Evolutionary conservation across 2,113 vertebrate species (phyloP), one percentile per base, ranked within the genome.

Genomic region (Thamnaconus septentrionalis): DNA sequence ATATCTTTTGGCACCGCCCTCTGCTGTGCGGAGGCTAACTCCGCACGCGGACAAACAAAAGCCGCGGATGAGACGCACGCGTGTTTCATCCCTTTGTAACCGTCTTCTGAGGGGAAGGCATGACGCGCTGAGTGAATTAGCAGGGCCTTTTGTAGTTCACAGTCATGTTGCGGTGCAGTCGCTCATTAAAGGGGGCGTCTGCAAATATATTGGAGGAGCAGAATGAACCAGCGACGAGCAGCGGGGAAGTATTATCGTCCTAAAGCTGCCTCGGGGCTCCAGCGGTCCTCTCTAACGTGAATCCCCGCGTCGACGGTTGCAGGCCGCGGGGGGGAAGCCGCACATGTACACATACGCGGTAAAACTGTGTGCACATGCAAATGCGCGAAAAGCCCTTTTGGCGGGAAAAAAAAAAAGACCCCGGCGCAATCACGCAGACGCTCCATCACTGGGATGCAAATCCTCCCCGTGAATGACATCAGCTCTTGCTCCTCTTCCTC

Each of bases 61-160:
- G 48, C 59, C 54, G 70, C 8, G 59, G 81, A 84, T 85, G 57
- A 84, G 82, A 78, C 77, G 66, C 46, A 31, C 8, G 64, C 2
- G 8, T 71, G 70, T 76, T 82, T 84, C 68, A 82, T 80, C 71
- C 80, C 56, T 80, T 85, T 85, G 55, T 78, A 67, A 68, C 6
- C 41, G 68, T 73, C 79, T 73, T 84, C 74, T 71, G 66, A 80
- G 59, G 64, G 60, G 60, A 70, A 70, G 59, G 66, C 64, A 46
- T 78, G 58, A 69, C 57, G 72, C 60, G 69, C 64, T 78, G 75
- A 85, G 6, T 83, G 74, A 85, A 88, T 83, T 83, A 80, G 40
- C 10, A 42, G 5, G 12, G 72, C 11, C 66, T 83, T 88, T 85
- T 75, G 18, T 31, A 31, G 18, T 31, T 78, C 76, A 78, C 62